Base-by-base conservation (phyloP, 2,797 vertebrate species). In the Rhabdophis nuchalis region DNA sequence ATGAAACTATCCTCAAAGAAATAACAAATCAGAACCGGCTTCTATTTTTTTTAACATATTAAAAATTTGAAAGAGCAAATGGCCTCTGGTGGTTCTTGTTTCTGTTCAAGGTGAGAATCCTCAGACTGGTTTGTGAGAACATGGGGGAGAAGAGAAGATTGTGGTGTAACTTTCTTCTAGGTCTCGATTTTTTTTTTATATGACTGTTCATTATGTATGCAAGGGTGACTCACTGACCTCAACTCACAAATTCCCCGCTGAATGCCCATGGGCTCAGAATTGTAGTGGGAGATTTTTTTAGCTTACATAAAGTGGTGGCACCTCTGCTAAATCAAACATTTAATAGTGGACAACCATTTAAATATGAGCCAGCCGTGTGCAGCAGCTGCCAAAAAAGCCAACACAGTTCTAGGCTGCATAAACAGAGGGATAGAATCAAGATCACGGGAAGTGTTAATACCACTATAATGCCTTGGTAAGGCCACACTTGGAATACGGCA, bases 41-140 rank as follows among this genome's bases (percentile, higher is more conserved):
- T 92, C 88, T 93, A 90, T 93, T 90, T 93, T 93, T 93, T 90
- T 93, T 92, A 93, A 91, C 41, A 91, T 93, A 93, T 93, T 93
- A 93, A 93, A 93, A 90, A 85, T 53, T 77, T 86, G 68, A 93
- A 92, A 85, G 86, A 92, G 57, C 89, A 90, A 68, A 16, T 20
- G 29, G 2, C 32, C 27, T 25, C 60, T 91, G 46, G 32, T 18
- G 46, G 56, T 90, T 23, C 13, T 88, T 23, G 82, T 29, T 90
- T 57, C 41, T 61, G 25, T 88, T 68, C 3, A 41, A 23, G 23
- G 72, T 58, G 11, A 68, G 27, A 41, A 46, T 23, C 32, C 46
- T 50, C 32, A 13, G 25, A 56, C 16, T 29, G 50, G 10, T 41
- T 60, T 60, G 46, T 12, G 41, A 46, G 77, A 46, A 46, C 77